phyloP scores from a whole-genome alignment of 2,113 vertebrate genomes.

The Cathartes aura region DNA sequence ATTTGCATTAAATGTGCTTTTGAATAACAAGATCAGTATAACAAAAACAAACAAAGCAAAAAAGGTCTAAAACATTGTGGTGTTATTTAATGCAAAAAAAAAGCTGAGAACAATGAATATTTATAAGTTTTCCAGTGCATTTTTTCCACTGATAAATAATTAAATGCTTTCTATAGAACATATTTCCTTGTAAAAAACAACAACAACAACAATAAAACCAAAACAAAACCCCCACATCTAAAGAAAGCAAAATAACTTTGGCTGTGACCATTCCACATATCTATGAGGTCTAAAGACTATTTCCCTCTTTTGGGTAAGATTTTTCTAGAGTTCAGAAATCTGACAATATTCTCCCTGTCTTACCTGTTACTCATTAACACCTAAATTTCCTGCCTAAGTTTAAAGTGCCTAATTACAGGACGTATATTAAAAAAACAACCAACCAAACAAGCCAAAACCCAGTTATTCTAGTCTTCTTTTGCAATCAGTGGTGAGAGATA shows the following conservation, averaged over 20 bases:
- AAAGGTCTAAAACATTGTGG: neutral
- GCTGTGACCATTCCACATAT: neutral
- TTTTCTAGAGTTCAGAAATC: neutral
- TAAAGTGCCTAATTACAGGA: neutral
- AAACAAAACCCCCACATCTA: neutral
- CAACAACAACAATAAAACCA: neutral
- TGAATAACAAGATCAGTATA: neutral
- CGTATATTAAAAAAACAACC: neutral
- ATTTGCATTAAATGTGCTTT: neutral
- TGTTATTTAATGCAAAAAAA: neutral
- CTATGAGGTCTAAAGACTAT: neutral
- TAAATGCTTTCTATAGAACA: neutral
- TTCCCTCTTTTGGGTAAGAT: neutral
- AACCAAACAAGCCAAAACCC: fast-evolving
- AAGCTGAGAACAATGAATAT: neutral
- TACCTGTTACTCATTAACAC: neutral
- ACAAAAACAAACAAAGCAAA: neutral
- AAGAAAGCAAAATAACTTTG: neutral
- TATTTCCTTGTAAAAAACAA: neutral
- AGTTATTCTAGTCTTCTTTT: neutral
- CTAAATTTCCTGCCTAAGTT: neutral
- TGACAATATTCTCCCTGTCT: neutral
- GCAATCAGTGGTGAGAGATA: neutral
- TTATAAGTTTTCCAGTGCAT: neutral
- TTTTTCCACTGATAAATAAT: neutral